These are phyloP conservation scores for Micoletzkya japonica DNA, from an alignment of 2,888 invertebrate genomes.

Conservation along the genomic window DNA sequence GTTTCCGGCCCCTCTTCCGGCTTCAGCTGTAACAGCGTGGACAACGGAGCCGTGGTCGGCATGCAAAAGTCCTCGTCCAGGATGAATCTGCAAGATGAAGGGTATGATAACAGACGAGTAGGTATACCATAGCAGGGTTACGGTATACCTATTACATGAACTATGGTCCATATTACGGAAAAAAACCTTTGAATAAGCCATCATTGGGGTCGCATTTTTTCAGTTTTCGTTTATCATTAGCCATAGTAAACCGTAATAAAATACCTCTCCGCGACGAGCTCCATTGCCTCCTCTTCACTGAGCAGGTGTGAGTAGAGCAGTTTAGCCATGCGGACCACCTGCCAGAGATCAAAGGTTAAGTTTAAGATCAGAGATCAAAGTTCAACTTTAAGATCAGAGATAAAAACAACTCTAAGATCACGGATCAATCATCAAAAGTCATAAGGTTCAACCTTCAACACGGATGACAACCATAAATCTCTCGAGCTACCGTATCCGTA, in stretches of 20 bases:
- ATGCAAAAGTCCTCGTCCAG: constrained; percentile 19
- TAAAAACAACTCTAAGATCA: too few relatives aligned
- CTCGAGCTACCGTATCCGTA: too few relatives aligned
- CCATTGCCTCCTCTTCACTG: constrained; percentile 40
- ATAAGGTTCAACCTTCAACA: too few relatives aligned
- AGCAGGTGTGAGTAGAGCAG: constrained; percentile 36
- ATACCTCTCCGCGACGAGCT: constrained; percentile 36
- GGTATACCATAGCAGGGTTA: not conserved
- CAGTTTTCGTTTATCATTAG: too few relatives aligned
- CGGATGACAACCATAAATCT: too few relatives aligned
- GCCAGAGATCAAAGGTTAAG: not conserved
- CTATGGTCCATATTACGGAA: too few relatives aligned
- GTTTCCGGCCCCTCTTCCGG: not conserved
- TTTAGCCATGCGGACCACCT: constrained; percentile 10
- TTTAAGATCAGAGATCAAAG: not conserved
- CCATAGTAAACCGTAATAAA: not conserved
- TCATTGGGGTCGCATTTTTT: too few relatives aligned
- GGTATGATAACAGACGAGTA: too few relatives aligned
- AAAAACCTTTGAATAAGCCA: too few relatives aligned
- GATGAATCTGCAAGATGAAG: not conserved
- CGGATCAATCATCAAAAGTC: too few relatives aligned
- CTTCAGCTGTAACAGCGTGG: not conserved
- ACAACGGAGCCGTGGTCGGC: not conserved
- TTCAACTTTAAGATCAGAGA: too few relatives aligned
- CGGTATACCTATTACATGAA: too few relatives aligned